Conservation (phyloP, 2,888 invertebrate species). For the Hemithea aestivaria region DNA sequence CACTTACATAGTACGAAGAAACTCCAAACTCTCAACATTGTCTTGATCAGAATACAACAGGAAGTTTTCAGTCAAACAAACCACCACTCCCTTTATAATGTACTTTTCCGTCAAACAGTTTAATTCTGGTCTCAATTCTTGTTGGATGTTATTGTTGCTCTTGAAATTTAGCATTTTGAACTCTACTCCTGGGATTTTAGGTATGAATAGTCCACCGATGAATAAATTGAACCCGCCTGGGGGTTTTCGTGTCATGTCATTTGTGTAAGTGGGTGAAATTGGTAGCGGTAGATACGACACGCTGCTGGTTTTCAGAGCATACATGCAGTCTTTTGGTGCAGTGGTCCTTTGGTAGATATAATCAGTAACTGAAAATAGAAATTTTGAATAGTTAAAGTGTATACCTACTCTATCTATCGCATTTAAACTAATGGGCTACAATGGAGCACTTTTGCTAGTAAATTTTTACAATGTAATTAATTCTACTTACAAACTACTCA, state of each 20-base stretch:
- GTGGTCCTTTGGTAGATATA: constrained; percentile 46
- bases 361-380: constrained; percentile 59
- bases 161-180: constrained; percentile 48
- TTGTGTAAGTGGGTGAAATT: constrained; percentile 43
- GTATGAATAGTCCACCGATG: constrained; percentile 61
- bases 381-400: too few relatives aligned
- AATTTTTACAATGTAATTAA: too few relatives aligned
- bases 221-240: constrained; percentile 35
- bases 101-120: constrained; percentile 43
- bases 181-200: constrained; percentile 59
- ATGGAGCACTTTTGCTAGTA: too few relatives aligned
- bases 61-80: constrained; percentile 67
- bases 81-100: constrained; percentile 58
- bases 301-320: constrained; percentile 49
- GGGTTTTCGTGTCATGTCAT: constrained; percentile 35
- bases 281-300: constrained; percentile 55
- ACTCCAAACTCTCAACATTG: constrained; percentile 59
- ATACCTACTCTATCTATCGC: too few relatives aligned
- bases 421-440: too few relatives aligned
- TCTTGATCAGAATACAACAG: constrained; percentile 51
- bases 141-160: constrained; percentile 11
- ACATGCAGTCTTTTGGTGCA: constrained; percentile 59
- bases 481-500: too few relatives aligned
- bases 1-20: constrained; percentile 65
- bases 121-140: constrained; percentile 45